Evolutionary conservation across 1,140 invertebrate genomes (phyloP), one percentile per base, ranked within the genome.

Genomic region (Psix sp.): DNA sequence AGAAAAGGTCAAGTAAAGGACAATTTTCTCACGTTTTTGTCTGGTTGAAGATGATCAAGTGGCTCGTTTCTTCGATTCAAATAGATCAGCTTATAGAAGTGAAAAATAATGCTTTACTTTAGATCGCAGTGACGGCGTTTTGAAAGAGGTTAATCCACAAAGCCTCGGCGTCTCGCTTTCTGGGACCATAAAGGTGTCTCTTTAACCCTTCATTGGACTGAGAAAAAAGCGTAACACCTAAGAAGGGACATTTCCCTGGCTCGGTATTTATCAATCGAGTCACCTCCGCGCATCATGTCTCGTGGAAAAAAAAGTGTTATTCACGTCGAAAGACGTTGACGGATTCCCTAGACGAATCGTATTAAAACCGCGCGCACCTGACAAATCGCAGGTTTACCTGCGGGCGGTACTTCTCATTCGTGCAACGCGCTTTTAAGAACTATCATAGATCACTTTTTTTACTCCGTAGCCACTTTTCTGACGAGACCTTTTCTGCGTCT

Each of bases 351-450:
- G 45, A 46, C 40, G 36, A 72, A 48, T 49, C 31, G 24, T 49
- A 62, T 59, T 72, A 68, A 35, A 56, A 63, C 33, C 4, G 4
- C 45, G 31, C 48, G 52, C 68, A 78, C 60, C 77, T 82, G 81
- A 84, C 76, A 81, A 83, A 84, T 82, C 71, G 62, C 54, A 38
- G 77, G 74, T 80, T 82, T 83, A 83, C 66, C 59, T 74, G 46
- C 62, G 29, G 60, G 40, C 62, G 40, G 46, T 51, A 60, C 52
- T 48, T 42, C 51, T 52, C 24, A 36, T 29, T 45, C 29, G 38
- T 45, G n/a, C n/a, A 21, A 57, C 26, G 14, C 59, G 26, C 45
- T 57, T 62, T 65, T 36, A 57, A 62, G 45, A 66, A 76, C 48
- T 51, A 29, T 21, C 5, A 29, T 5, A 60, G 31, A 60, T 48